Evolutionary conservation across 2,888 invertebrate genomes (phyloP), one percentile per base, ranked within the genome.

Genomic region (Drosophila eohydei): DNA sequence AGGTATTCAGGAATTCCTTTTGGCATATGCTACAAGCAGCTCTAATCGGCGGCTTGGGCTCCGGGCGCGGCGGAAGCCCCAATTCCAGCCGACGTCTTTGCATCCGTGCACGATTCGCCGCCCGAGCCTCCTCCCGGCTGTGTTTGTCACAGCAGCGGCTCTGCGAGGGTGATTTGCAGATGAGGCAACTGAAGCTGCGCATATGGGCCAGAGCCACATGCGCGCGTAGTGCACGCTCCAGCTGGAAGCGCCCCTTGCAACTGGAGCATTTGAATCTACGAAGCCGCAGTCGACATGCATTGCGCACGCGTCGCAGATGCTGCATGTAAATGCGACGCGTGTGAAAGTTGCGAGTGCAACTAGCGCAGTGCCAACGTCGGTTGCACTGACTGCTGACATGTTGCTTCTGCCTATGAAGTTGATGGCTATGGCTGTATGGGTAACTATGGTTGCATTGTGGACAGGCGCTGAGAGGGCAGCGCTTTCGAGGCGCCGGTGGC

Each of bases 71-170:
- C 0, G 64, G 41, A 1, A 32, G 40, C 4, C 59, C 81, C 34
- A 21, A 38, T 2, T 62, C 32, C 1, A 14, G 11, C 0, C 78
- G 59, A 0, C 51, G 16, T 4, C 34, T 44, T 7, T 57, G 32
- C 1, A 59, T 32, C 0, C 51, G 48, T 0, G 28, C 50, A 8
- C 54, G 40, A 0, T 65, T 36, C 4, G 81, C 78, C 4, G 40
- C 60, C 1, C 46, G 36, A 9, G 54, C 60, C 21, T 78, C 78
- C 28, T 55, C 16, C 0, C 40, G 12, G 1, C 40, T 50, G 32
- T 81, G 82, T 1, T 34, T 16, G 1, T 4, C 21, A 12, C 82
- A 81, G 21, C 78, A 73, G 9, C 68, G 61, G 4, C 43, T 34
- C 9, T 21, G 6, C 0, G 63, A 38, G 2, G 30, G 40, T 9